A percentile compares a stretch with the other conserved stretches of the same genome.
Conservation (phyloP, 2,113 vertebrate species). For the Orycteropus afer region DNA sequence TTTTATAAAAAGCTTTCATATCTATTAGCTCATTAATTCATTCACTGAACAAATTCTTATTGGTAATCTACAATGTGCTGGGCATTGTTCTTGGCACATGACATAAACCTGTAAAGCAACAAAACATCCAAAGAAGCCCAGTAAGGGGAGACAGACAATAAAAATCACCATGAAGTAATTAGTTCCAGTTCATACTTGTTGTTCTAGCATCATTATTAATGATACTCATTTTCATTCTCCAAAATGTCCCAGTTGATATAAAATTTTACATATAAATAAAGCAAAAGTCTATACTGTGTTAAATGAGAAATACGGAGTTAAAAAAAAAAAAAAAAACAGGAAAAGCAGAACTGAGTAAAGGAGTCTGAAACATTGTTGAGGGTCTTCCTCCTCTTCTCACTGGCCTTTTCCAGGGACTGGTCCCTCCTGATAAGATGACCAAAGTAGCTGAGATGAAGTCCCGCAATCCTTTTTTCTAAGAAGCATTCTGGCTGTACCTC, state of each 20-base stretch:
- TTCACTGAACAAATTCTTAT: conserved; percentile 2
- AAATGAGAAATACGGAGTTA: background rate
- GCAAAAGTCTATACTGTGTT: background rate
- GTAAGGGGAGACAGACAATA: background rate
- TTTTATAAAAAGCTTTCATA: background rate
- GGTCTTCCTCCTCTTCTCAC: no score
- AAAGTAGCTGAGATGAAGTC: no score
- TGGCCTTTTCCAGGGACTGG: no score
- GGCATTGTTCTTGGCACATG: background rate
- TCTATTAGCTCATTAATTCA: background rate
- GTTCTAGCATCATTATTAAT: background rate
- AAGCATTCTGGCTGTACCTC: no score
- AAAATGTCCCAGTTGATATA: background rate
- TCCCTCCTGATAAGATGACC: no score
- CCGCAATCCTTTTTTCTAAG: no score
- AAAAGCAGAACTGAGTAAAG: background rate
- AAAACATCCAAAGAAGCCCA: background rate
- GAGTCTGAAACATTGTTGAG: background rate
- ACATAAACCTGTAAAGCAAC: conserved; percentile 1
- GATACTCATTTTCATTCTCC: background rate
- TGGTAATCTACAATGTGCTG: background rate
- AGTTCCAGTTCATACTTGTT: background rate
- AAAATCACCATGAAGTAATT: background rate
- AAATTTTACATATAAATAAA: background rate
- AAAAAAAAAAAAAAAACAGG: background rate